phyloP scores from a whole-genome alignment of 2,888 invertebrate species.

The Sphinx pinastri region DNA sequence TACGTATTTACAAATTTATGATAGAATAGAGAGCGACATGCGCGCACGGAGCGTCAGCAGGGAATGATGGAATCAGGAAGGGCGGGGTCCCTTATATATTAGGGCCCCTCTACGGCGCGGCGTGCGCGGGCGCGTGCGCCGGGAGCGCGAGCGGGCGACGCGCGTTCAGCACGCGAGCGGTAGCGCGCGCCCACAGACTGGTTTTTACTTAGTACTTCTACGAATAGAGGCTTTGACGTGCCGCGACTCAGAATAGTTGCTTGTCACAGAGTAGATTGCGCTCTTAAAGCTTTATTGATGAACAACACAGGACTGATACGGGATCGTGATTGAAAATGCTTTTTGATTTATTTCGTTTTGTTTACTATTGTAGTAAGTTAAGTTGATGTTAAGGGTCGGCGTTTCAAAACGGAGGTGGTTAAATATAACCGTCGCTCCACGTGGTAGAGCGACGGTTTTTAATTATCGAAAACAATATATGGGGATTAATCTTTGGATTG shows the following conservation, averaged over 20 bases:
- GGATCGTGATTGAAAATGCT: slow-evolving; percentile 37
- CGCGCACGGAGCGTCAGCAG: slow-evolving; percentile 69
- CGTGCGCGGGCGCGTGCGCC: slow-evolving; percentile 57
- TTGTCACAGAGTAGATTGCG: slow-evolving; percentile 49
- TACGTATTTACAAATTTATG: slow-evolving; percentile 75
- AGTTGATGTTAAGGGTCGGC: slow-evolving; percentile 2
- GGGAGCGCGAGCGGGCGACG: slow-evolving; percentile 55
- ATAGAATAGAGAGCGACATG: slow-evolving; percentile 62
- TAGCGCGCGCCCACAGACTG: slow-evolving; percentile 76
- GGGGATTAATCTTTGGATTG: slow-evolving; percentile 10
- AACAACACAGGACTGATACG: slow-evolving; percentile 45
- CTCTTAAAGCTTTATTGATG: slow-evolving; percentile 65
- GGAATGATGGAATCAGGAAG: slow-evolving; percentile 80
- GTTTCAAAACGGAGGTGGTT: background rate
- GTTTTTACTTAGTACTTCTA: slow-evolving; percentile 76
- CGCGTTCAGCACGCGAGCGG: slow-evolving; percentile 74
- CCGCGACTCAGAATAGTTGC: slow-evolving; percentile 65
- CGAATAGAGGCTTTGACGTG: slow-evolving; percentile 77
- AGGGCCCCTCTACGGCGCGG: slow-evolving; percentile 48
- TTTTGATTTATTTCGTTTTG: slow-evolving; percentile 40
- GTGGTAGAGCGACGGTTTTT: slow-evolving; percentile 30
- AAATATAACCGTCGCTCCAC: background rate
- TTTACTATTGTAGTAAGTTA: slow-evolving; percentile 31
- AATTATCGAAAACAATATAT: slow-evolving; percentile 19
- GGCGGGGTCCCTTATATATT: slow-evolving; percentile 72